These are phyloP conservation scores for Spondyliosoma cantharus DNA, from an alignment of 2,797 vertebrate genomes.

Conservation along the genomic window DNA sequence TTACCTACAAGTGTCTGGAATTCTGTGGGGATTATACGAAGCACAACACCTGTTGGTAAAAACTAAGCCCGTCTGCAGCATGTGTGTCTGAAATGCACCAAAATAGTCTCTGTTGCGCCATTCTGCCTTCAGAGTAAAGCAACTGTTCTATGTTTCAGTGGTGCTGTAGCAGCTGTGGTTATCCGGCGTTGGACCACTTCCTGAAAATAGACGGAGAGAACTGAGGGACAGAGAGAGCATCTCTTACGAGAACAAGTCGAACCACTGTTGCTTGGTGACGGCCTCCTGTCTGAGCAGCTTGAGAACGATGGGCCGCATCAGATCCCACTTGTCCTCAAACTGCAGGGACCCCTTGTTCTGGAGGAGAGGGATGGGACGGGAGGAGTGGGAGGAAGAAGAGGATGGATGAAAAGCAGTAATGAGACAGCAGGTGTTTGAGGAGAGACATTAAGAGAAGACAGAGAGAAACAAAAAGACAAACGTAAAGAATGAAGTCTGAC, in stretches of 20 bases:
- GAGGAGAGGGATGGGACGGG: constrained; percentile 19
- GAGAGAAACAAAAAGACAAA: not conserved
- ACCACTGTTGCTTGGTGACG: constrained; percentile 98
- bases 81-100: constrained; percentile 4
- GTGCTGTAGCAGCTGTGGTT: not conserved
- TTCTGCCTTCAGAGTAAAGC: not conserved
- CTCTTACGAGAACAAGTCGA: constrained; percentile 98
- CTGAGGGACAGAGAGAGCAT: constrained; percentile 1
- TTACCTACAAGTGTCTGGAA: constrained; percentile 1
- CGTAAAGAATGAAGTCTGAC: not conserved
- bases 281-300: constrained; percentile 98
- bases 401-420: not conserved
- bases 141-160: constrained; percentile 9
- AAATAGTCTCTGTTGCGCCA: constrained; percentile 14
- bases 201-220: not conserved
- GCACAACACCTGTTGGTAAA: constrained; percentile 20
- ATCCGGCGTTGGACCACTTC: not conserved
- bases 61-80: not conserved
- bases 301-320: constrained; percentile 97
- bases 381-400: constrained; percentile 13
- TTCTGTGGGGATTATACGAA: constrained; percentile 7
- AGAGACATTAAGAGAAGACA: not conserved
- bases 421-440: not conserved
- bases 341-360: constrained; percentile 99
- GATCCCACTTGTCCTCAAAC: constrained; percentile 99